Conservation (phyloP, 2,113 vertebrate genomes). For the Myotis brandtii region DNA sequence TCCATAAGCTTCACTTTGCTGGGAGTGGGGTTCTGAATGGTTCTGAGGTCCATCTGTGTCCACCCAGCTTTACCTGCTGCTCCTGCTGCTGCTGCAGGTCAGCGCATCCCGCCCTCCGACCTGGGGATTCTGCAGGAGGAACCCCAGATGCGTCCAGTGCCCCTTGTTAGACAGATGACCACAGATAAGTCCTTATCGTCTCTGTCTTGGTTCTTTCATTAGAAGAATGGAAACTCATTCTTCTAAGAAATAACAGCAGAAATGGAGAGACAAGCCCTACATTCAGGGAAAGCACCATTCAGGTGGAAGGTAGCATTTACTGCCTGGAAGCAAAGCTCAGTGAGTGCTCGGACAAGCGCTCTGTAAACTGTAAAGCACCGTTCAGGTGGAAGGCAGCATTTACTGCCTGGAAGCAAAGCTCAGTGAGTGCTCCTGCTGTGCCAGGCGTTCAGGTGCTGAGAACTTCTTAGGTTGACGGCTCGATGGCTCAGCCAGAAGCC, state of each 20-base stretch:
- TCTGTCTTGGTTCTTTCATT: neutral
- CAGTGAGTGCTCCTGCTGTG: fast-evolving
- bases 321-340: neutral
- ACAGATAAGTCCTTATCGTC: neutral
- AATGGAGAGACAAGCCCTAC: neutral
- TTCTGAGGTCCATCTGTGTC: neutral
- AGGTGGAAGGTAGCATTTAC: neutral
- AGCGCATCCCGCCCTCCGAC: neutral
- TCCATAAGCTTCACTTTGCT: neutral
- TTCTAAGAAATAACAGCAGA: neutral
- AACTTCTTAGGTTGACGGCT: neutral
- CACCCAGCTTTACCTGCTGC: neutral
- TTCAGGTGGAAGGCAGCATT: neutral
- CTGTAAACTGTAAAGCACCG: too few relatives aligned
- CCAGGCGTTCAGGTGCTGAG: neutral
- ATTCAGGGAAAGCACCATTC: neutral
- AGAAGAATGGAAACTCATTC: neutral
- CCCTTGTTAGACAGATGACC: fast-evolving
- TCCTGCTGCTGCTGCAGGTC: neutral
- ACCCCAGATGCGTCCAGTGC: fast-evolving
- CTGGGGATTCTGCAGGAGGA: neutral
- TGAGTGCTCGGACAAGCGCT: too few relatives aligned
- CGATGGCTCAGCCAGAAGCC: neutral
- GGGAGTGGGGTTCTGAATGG: neutral
- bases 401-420: neutral